Base-by-base conservation (phyloP, 2,113 vertebrate species). In the Forbesichthys papilliferus region DNA sequence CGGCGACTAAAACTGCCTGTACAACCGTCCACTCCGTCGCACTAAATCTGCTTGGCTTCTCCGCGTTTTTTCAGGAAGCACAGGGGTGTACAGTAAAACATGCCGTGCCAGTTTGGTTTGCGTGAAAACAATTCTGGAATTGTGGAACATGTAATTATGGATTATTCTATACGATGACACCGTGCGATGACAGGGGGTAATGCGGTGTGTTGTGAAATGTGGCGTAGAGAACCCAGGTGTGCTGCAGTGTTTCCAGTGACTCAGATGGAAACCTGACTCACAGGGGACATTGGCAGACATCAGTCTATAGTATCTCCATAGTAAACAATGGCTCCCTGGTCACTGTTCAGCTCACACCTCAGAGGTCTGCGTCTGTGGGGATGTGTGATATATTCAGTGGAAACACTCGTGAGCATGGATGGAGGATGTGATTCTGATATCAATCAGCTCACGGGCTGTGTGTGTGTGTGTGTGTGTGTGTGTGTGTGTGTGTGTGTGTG, bases 191-290 rank as follows among this genome's bases (percentile, higher is more conserved):
- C 5, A 10, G 55, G 9, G 52, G 73, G 54, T 34, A 57, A 36
- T 33, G 27, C 2, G 27, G 27, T 27, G 33, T 3, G 48, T 59
- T 10, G 46, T 27, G 55, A 67, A 74, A 68, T 71, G 65, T 80
- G 74, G 67, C 73, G 79, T 71, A 75, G 69, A 4, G 16, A 55
- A 68, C 52, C 48, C 83, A 84, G 78, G 79, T 81, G 66, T 62
- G 78, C 58, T 64, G 76, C 62, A 79, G 73, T 53, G 71, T 74
- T 77, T 69, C 58, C 82, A 61, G 69, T 71, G 67, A 78, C 71
- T 83, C 83, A 81, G 71, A 74, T 82, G 57, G 76, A 79, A 87
- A 87, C 66, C 18, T 80, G 83, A 89, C 84, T 77, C 47, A 48
- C 59, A 48, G 67, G 71, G 63, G 66, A 79, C 82, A 75, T 70